Base-by-base conservation (phyloP, 2,797 vertebrate species). In the Xiphophorus birchmanni region DNA sequence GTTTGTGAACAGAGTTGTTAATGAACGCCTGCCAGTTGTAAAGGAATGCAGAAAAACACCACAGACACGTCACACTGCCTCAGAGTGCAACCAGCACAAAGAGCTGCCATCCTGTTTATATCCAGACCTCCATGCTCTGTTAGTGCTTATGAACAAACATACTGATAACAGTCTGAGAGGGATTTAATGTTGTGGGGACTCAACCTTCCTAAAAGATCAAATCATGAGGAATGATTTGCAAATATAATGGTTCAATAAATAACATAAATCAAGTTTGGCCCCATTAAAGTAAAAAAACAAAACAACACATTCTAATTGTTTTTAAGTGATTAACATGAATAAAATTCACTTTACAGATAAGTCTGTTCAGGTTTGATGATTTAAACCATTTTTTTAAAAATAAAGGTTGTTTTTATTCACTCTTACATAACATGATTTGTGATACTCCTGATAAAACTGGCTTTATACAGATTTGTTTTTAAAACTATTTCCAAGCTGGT, bases 31-130 rank as follows among this genome's bases (percentile, higher is more conserved):
- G 35, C 54, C 50, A 9, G 74, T 23, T 75, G 74, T 52, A 42
- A 4, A 56, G 74, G 74, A 75, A 75, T 75, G 74, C 35, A 75
- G 21, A 56, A 40, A 42, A 37, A 52, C 73, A 12, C 63, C 63
- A 23, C 5, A 17, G 32, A 54, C 23, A 7, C 73, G 11, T 26
- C 74, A 42, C 50, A 0, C 12, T 5, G 35, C 11, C 50, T 71
- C 67, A 45, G 40, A 26, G 40, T 2, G 67, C 2, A 44, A 12
- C 40, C 42, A 26, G 40, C 37, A 65, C 63, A 71, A 26, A n/a
- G 26, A 45, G 67, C 26, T 40, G 35, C 35, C 35, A 37, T 37
- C 32, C 32, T 67, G 63, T 67, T 67, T 67, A 37, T 67, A 11
- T 37, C 35, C 63, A 40, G 13, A 32, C 32, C 58, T 60, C 58